Percentiles rank a stretch among this genome's conserved stretches.
These are phyloP conservation scores for Danio aesculapii DNA, from an alignment of 2,797 vertebrate genomes.

Conservation along the genomic window DNA sequence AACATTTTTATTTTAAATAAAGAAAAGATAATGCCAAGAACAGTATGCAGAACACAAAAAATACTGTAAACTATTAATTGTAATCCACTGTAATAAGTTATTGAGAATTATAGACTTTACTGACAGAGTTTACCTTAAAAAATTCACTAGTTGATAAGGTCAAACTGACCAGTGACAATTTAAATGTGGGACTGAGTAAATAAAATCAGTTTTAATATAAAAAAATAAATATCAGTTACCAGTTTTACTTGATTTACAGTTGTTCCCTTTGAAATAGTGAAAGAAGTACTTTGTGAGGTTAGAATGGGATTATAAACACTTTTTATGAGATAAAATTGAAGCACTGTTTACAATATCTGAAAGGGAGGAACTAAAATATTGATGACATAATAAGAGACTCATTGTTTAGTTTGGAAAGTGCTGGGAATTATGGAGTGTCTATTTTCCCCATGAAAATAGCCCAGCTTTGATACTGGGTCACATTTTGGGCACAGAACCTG, in stretches of 20 bases:
- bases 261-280: neutral
- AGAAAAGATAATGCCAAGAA: too few species aligned
- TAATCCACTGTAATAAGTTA: too few species aligned
- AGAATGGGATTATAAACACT: neutral
- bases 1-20: too few species aligned
- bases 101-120: neutral
- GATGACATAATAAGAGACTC: neutral
- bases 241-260: neutral
- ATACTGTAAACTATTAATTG: too few species aligned
- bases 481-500: conserved; percentile 31
- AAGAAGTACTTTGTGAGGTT: neutral
- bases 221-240: neutral
- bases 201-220: too few species aligned
- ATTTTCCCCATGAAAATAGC: conserved; percentile 11
- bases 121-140: neutral
- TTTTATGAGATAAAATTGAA: neutral
- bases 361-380: conserved; percentile 2
- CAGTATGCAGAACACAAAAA: too few species aligned
- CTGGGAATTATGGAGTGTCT: neutral
- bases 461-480: conserved; percentile 32
- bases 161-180: neutral
- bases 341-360: neutral
- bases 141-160: neutral
- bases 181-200: neutral
- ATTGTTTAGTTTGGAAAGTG: neutral